phyloP scores from a whole-genome alignment of 1,140 invertebrate genomes.

The Brachionus asplanchnoidis region DNA sequence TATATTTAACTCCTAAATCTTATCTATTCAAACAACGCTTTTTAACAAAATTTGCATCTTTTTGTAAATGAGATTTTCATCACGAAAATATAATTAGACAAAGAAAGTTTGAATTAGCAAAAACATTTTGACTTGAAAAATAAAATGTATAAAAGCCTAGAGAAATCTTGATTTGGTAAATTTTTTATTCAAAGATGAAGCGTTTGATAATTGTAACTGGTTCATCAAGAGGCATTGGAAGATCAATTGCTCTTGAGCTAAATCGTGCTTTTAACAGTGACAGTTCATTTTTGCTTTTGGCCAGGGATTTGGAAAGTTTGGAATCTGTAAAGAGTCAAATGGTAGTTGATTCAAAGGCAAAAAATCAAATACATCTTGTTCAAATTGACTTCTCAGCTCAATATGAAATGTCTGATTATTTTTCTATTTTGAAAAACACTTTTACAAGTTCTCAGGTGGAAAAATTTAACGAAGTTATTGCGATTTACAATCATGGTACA shows the following conservation, averaged over 20 bases:
- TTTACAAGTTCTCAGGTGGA: not conserved
- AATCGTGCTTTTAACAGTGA: not conserved
- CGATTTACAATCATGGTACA: constrained; percentile 37
- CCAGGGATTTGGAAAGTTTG: constrained; percentile 20
- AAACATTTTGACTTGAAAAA: not conserved
- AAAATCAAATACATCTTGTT: constrained; percentile 1
- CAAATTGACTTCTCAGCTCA: constrained; percentile 23
- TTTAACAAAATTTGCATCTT: not conserved
- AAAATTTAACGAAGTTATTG: not conserved
- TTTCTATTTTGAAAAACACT: constrained; percentile 2
- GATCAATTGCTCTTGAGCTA: not conserved
- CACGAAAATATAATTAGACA: not conserved
- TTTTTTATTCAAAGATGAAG: not conserved
- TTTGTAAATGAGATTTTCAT: not conserved
- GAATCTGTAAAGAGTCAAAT: not conserved
- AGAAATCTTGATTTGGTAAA: not conserved
- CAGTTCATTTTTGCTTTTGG: not conserved
- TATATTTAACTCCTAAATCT: not conserved
- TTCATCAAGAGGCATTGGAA: constrained; percentile 32
- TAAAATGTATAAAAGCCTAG: not conserved
- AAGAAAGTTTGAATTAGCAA: not conserved
- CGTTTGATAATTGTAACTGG: constrained; percentile 25
- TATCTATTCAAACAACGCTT: not conserved
- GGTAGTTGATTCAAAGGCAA: not conserved
- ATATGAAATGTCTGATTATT: constrained; percentile 31